phyloP scores from a whole-genome alignment of 2,888 invertebrate genomes.

The Merodon equestris region DNA sequence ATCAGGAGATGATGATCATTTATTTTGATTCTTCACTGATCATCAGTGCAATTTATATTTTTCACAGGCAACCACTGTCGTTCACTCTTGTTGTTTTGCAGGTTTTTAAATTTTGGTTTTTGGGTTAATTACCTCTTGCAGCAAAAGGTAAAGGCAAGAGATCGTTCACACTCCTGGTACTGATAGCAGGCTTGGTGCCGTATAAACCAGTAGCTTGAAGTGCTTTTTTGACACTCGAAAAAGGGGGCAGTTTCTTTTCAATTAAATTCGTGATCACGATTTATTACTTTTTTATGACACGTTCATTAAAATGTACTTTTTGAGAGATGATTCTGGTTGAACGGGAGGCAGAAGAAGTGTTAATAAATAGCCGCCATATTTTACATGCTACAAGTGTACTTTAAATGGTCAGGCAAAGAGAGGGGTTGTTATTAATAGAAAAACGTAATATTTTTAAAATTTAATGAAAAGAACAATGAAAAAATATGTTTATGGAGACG shows the following conservation, averaged over 20 bases:
- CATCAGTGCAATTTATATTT: conserved; percentile 65
- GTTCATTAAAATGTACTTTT: no score
- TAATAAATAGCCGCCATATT: no score
- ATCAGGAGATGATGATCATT: conserved; percentile 62
- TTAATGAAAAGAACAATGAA: no score
- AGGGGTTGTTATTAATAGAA: no score
- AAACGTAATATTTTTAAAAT: no score
- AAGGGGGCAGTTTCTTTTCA: conserved; percentile 49
- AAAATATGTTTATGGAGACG: no score
- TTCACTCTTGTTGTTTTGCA: no score
- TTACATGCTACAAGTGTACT: no score
- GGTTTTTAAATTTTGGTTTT: conserved; percentile 28
- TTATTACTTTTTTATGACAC: conserved; percentile 10
- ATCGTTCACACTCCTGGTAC: conserved; percentile 32
- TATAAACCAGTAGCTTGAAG: conserved; percentile 57
- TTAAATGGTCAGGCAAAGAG: no score
- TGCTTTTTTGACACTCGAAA: conserved; percentile 54
- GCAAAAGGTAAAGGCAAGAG: conserved; percentile 5
- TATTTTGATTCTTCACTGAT: conserved; percentile 67
- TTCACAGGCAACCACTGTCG: conserved; percentile 22
- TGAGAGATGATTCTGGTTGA: no score
- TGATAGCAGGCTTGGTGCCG: conserved; percentile 23
- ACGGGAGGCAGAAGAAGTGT: no score
- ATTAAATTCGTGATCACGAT: conserved; percentile 45
- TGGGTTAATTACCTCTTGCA: conserved; percentile 56